Percentiles rank a stretch among this genome's conserved stretches.
These are phyloP conservation scores for Poeciliopsis infans DNA, from an alignment of 2,797 vertebrate genomes.

Conservation along the genomic window DNA sequence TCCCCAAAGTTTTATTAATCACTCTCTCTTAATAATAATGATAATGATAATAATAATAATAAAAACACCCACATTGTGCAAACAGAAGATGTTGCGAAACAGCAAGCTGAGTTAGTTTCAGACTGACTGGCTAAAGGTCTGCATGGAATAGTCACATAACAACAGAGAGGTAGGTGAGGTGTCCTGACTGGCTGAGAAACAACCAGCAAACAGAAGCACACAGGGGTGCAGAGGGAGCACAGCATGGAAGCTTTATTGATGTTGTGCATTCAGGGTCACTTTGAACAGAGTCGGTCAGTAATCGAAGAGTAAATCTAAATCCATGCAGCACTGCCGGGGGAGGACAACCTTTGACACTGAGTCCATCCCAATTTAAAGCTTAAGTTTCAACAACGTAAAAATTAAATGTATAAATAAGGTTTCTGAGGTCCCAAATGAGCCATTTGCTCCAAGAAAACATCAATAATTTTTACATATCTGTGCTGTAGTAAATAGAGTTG, in stretches of 20 bases:
- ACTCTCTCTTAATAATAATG: slow-evolving; percentile 39
- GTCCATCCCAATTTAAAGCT: neutral
- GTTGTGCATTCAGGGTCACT: slow-evolving; percentile 13
- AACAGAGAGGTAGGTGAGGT: slow-evolving; percentile 3
- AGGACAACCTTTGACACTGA: neutral
- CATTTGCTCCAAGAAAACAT: neutral
- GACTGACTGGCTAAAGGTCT: slow-evolving; percentile 51
- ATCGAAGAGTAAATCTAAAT: slow-evolving; percentile 13
- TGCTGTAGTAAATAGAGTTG: neutral
- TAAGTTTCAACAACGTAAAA: neutral
- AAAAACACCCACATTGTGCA: slow-evolving; percentile 43
- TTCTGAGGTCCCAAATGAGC: neutral
- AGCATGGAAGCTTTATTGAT: slow-evolving; percentile 23
- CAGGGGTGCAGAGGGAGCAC: slow-evolving; percentile 16
- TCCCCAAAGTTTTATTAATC: slow-evolving; percentile 64
- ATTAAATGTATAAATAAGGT: neutral
- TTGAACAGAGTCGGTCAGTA: neutral
- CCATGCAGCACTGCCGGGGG: neutral
- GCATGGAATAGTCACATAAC: slow-evolving; percentile 68
- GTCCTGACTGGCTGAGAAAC: slow-evolving; percentile 24
- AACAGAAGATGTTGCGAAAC: slow-evolving; percentile 54
- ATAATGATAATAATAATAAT: neutral
- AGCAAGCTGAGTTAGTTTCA: slow-evolving; percentile 29
- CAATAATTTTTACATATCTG: neutral
- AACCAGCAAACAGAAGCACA: slow-evolving; percentile 53